Evolutionary conservation across 2,113 vertebrate genomes (phyloP).

Genomic region (Onychostoma macrolepis): DNA sequence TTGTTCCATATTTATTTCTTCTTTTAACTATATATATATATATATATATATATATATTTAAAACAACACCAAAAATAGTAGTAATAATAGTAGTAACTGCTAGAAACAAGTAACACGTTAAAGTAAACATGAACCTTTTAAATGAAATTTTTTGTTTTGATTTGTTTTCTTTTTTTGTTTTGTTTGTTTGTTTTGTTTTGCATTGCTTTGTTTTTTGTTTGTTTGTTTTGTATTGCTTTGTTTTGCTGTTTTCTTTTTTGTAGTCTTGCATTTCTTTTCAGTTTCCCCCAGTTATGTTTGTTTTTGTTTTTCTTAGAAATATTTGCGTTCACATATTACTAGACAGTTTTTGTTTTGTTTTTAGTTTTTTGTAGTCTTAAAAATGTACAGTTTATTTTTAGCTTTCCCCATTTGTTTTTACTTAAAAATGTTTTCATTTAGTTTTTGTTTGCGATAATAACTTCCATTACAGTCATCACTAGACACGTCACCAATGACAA

Average conservation of each 20-base stretch:
- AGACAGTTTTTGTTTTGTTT: neutral
- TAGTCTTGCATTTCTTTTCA: neutral
- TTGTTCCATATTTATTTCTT: too few species aligned
- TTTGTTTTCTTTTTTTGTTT: neutral
- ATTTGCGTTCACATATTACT: neutral
- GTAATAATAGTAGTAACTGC: too few species aligned
- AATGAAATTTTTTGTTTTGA: neutral
- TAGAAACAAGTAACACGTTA: neutral
- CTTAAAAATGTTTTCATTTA: neutral
- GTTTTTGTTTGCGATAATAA: neutral
- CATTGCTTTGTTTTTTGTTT: too few species aligned
- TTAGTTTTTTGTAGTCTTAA: too few species aligned
- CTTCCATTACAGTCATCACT: neutral
- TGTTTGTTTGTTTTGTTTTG: neutral
- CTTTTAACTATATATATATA: too few species aligned
- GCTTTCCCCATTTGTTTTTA: too few species aligned
- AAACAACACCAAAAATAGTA: neutral
- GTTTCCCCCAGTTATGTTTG: neutral
- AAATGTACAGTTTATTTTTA: too few species aligned
- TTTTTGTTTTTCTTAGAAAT: neutral
- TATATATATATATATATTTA: neutral
- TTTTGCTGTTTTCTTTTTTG: neutral
- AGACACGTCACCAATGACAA: neutral
- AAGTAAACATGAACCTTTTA: neutral
- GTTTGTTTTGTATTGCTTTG: neutral